Evolutionary conservation across 2,888 invertebrate species (phyloP).

Genomic region (Pinctada fucata): DNA sequence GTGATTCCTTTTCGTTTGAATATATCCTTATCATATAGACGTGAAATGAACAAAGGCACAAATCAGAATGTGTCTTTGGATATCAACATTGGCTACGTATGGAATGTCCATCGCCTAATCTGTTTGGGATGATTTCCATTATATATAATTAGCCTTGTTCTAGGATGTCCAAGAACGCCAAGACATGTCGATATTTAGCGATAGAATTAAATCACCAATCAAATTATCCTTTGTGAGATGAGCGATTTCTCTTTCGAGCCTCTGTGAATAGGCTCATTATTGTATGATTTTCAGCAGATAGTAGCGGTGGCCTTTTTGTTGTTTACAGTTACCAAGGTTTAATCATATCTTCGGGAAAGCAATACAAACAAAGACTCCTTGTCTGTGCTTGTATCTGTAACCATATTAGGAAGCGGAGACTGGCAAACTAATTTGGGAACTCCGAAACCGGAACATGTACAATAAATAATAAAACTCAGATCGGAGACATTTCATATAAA

Average conservation of each 20-base stretch:
- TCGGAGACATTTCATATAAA: no score
- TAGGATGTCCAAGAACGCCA: neutral
- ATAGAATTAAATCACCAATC: slow-evolving; percentile 3
- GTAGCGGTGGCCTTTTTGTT: neutral
- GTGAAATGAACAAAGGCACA: no score
- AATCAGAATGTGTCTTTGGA: no score
- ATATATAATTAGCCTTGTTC: neutral
- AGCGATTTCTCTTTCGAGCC: neutral
- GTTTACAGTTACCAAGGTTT: neutral
- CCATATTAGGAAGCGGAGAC: neutral
- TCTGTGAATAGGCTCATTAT: neutral
- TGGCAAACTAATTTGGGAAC: neutral
- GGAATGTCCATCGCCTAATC: no score
- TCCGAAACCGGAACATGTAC: neutral
- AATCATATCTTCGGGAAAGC: neutral
- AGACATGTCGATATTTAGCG: neutral
- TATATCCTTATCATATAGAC: no score
- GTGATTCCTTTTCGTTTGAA: no score
- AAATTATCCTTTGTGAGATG: neutral
- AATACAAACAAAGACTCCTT: neutral
- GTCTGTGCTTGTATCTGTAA: neutral
- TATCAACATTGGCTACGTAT: no score
- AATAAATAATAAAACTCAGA: neutral
- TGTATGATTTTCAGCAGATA: neutral
- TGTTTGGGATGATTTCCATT: no score